phyloP scores from a whole-genome alignment of 2,113 vertebrate species.

The Amazona guildingii region DNA sequence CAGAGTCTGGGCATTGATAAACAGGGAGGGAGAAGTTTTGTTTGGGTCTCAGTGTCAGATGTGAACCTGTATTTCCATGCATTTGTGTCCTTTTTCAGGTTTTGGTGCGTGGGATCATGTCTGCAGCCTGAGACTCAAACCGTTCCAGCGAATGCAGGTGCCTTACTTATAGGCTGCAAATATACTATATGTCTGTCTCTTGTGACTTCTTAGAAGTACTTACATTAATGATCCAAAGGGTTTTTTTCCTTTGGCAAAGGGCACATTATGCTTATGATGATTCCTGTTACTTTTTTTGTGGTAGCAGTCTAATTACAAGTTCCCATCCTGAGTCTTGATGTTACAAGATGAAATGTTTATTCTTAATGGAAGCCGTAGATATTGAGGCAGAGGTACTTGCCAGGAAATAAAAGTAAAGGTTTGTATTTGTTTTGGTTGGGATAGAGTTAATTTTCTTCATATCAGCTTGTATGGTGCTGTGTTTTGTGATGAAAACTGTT shows the following conservation, averaged over 20 bases:
- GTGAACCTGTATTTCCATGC: not conserved
- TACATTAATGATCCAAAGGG: not conserved
- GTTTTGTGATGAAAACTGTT: not conserved
- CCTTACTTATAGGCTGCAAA: not conserved
- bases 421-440: not conserved
- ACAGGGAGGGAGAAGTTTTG: not conserved
- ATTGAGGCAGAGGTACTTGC: not conserved
- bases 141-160: constrained; percentile 96
- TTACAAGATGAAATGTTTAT: not conserved
- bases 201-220: not conserved
- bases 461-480: not conserved
- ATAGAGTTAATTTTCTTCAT: not conserved
- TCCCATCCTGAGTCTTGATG: not conserved
- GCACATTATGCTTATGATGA: not conserved
- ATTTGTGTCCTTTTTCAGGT: constrained; percentile 69
- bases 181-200: not conserved
- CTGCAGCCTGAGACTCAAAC: constrained; percentile 86
- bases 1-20: not conserved
- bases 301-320: not conserved
- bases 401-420: not conserved
- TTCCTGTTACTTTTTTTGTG: not conserved
- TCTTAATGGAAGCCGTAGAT: not conserved
- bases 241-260: not conserved
- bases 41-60: not conserved
- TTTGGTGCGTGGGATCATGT: constrained; percentile 94